Percentiles rank a stretch among this genome's conserved stretches.
phyloP scores from a whole-genome alignment of 2,113 vertebrate species.

The Myrmophylax atrothorax region DNA sequence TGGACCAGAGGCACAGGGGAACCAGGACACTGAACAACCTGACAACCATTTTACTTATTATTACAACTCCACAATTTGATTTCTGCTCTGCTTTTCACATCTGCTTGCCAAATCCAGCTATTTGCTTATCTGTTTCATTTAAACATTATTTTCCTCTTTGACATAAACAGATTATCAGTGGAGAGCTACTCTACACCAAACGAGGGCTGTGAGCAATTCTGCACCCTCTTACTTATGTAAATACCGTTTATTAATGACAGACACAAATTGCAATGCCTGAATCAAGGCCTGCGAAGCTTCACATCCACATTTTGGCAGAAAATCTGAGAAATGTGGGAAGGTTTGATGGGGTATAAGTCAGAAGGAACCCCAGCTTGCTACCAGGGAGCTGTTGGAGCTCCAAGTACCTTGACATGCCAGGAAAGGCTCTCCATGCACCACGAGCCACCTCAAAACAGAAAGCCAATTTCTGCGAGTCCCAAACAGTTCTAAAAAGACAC shows the following conservation, averaged over 20 bases:
- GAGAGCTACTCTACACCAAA: conserved; percentile 42
- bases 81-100: background rate
- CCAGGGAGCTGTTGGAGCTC: background rate
- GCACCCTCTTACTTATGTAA: conserved; percentile 51
- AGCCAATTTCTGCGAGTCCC: background rate
- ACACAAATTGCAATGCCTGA: background rate
- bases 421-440: background rate
- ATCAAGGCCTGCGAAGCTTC: background rate
- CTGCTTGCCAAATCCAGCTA: conserved; percentile 14
- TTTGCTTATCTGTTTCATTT: conserved; percentile 2
- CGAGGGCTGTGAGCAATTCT: conserved; percentile 1
- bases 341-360: background rate
- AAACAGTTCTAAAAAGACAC: background rate
- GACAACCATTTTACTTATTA: background rate
- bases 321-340: background rate
- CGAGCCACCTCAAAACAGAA: background rate
- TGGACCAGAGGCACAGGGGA: background rate
- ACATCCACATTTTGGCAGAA: background rate
- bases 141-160: background rate
- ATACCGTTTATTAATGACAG: background rate
- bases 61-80: background rate
- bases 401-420: background rate
- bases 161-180: conserved; percentile 34
- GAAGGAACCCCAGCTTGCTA: background rate
- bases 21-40: background rate